A percentile compares a stretch with the other conserved stretches of the same genome.
Evolutionary conservation across 2,888 invertebrate species (phyloP).

Genomic region (Onchidella celtica): DNA sequence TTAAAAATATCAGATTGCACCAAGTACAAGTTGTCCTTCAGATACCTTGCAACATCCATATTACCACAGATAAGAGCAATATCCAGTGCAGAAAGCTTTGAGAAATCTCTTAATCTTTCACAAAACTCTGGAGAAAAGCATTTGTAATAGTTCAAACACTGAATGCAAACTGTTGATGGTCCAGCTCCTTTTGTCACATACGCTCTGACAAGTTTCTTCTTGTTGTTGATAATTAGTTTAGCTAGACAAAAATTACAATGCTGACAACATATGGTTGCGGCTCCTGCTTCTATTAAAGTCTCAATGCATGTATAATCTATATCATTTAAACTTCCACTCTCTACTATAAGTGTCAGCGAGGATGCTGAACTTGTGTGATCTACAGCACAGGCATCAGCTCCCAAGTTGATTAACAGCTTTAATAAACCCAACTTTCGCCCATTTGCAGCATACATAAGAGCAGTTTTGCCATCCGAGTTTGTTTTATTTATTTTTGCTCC

Average conservation of each 20-base stretch:
- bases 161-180: neutral
- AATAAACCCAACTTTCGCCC: neutral
- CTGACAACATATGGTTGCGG: neutral
- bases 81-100: neutral
- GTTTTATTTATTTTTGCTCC: neutral
- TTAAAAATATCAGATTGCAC: neutral
- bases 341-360: neutral
- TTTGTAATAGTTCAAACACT: neutral
- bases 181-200: neutral
- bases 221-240: neutral
- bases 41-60: neutral
- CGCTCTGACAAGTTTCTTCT: neutral
- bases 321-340: neutral
- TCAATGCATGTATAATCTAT: neutral
- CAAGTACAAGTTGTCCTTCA: neutral
- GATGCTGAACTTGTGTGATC: neutral
- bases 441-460: neutral
- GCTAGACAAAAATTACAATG: neutral
- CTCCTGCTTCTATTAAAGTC: neutral
- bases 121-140: neutral
- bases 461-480: neutral
- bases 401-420: neutral
- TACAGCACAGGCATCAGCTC: neutral
- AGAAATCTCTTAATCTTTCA: neutral
- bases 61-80: constrained; percentile 8